Conservation (phyloP, 1,140 invertebrate species). For the Drosophila bocki region DNA sequence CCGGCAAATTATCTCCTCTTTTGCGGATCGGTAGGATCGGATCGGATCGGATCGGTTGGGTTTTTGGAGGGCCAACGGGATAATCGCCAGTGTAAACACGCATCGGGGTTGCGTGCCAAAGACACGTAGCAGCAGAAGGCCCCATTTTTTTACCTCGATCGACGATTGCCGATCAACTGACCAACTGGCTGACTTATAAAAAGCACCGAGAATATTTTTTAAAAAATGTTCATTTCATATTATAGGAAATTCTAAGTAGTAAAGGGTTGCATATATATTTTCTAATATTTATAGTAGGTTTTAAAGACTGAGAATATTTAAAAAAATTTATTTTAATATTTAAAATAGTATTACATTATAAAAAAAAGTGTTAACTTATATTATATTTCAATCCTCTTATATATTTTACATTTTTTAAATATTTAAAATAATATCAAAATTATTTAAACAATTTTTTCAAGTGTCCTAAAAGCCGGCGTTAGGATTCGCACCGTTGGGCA, state of each 20-base stretch:
- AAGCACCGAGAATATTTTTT: neutral
- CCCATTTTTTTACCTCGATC: slow-evolving; percentile 11
- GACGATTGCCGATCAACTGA: slow-evolving; percentile 35
- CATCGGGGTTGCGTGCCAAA: slow-evolving; percentile 76
- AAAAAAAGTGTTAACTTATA: too few relatives aligned
- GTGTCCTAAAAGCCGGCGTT: slow-evolving; percentile 49
- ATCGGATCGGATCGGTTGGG: slow-evolving; percentile 5
- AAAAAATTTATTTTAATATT: neutral
- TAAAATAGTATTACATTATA: neutral
- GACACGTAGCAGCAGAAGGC: slow-evolving; percentile 72
- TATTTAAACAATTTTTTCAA: neutral
- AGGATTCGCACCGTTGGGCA: slow-evolving; percentile 78
- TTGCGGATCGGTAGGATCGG: slow-evolving; percentile 54
- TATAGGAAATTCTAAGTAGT: accelerated
- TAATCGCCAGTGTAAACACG: slow-evolving; percentile 79
- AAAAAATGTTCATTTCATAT: too few relatives aligned
- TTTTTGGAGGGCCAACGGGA: slow-evolving; percentile 55
- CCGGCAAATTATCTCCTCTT: slow-evolving; percentile 81
- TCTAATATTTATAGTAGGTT: too few relatives aligned
- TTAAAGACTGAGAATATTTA: too few relatives aligned
- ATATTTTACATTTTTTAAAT: too few relatives aligned
- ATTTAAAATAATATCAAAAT: too few relatives aligned
- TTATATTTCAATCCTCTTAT: too few relatives aligned
- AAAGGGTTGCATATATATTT: neutral
- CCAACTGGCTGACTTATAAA: slow-evolving; percentile 44